phyloP scores from a whole-genome alignment of 2,113 vertebrate genomes.

The Mesitornis unicolor region DNA sequence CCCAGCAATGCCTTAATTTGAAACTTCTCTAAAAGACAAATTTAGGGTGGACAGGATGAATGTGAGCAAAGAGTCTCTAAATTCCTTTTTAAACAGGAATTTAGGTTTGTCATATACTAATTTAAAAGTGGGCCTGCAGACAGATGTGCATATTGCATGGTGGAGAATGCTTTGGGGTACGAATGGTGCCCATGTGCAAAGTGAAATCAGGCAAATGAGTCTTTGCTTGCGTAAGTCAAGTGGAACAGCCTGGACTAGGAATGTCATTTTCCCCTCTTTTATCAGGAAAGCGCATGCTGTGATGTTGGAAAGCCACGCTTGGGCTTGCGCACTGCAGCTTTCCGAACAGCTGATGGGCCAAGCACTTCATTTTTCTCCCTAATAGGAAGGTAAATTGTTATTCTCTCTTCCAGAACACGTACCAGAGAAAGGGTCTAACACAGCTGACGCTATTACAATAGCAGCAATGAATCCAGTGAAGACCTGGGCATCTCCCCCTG shows the following conservation, averaged over 20 bases:
- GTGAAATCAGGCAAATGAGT: accelerated
- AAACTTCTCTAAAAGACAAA: background rate
- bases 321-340: background rate
- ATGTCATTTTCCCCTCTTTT: background rate
- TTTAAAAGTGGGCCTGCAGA: background rate
- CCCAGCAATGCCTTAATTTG: background rate
- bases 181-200: too few species aligned
- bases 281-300: accelerated
- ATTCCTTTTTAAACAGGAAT: background rate
- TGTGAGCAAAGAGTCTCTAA: background rate
- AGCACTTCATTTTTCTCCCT: accelerated
- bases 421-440: background rate
- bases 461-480: background rate
- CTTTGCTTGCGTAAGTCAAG: accelerated
- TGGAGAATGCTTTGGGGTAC: background rate
- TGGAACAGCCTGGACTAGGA: accelerated
- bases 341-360: background rate
- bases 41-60: accelerated
- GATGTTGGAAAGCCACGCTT: background rate
- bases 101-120: accelerated
- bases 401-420: background rate
- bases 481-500: background rate
- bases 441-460: accelerated
- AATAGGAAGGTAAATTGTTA: background rate
- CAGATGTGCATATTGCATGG: background rate